phyloP scores from a whole-genome alignment of 2,888 invertebrate species.

The Dolichopus griseipennis region DNA sequence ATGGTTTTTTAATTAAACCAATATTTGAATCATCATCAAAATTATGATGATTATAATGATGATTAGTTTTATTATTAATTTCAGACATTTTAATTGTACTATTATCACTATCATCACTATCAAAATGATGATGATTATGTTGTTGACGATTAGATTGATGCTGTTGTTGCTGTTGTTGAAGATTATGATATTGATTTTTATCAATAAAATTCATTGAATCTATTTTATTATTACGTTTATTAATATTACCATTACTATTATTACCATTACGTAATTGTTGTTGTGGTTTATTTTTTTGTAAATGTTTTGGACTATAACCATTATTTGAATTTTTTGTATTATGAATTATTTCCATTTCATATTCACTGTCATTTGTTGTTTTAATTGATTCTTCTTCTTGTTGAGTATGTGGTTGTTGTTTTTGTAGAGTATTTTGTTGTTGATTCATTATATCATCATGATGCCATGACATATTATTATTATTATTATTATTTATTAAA shows the following conservation, averaged over 20 bases:
- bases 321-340: neutral
- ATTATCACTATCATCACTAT: constrained; percentile 33
- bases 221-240: neutral
- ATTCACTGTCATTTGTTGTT: constrained; percentile 14
- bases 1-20: constrained; percentile 60
- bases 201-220: neutral
- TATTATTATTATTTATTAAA: constrained; percentile 77
- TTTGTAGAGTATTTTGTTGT: constrained; percentile 34
- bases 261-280: neutral
- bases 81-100: constrained; percentile 45
- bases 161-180: no score
- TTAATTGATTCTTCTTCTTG: constrained; percentile 30
- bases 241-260: neutral
- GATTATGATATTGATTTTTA: neutral
- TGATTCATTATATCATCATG: constrained; percentile 75
- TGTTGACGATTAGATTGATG: neutral
- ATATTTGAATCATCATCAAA: constrained; percentile 50
- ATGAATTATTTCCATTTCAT: neutral
- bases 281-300: neutral
- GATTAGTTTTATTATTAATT: constrained; percentile 47
- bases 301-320: neutral
- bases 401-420: neutral
- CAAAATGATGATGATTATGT: constrained; percentile 30
- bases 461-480: constrained; percentile 63
- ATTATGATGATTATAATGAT: neutral